These are phyloP conservation scores for Gastrophysa polygoni DNA, from an alignment of 2,888 invertebrate species.

Conservation along the genomic window DNA sequence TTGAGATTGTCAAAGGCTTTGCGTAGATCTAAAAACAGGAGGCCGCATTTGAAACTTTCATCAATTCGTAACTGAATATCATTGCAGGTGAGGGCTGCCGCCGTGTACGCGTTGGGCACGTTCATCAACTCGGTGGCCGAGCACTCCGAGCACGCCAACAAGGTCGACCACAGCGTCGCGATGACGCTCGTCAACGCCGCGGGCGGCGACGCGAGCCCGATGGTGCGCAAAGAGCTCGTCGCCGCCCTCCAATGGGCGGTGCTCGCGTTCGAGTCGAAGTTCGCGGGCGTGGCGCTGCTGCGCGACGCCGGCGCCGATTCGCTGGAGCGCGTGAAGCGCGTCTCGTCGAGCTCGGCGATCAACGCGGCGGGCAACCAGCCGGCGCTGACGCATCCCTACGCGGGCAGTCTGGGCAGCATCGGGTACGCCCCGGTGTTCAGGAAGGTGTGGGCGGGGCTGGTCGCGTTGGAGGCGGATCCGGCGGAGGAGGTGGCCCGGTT, in stretches of 20 bases:
- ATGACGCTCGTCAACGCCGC: constrained; percentile 82
- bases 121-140: constrained; percentile 85
- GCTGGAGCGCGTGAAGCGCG: constrained; percentile 64
- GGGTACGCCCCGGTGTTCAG: constrained; percentile 80
- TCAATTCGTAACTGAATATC: too few relatives aligned
- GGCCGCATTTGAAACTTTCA: too few relatives aligned
- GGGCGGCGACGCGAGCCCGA: constrained; percentile 78
- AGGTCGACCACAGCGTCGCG: constrained; percentile 91
- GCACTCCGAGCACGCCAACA: constrained; percentile 91
- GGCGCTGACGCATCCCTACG: constrained; percentile 25
- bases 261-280: constrained; percentile 85
- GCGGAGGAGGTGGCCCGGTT: constrained; percentile 81
- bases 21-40: too few relatives aligned
- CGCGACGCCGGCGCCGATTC: constrained; percentile 59
- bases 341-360: constrained; percentile 74
- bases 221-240: constrained; percentile 87
- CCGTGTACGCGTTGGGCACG: constrained; percentile 93
- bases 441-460: constrained; percentile 86
- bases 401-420: constrained; percentile 55
- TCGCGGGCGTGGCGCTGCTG: constrained; percentile 76
- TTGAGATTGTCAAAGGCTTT: too few relatives aligned
- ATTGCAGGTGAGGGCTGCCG: constrained; percentile 81
- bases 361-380: constrained; percentile 59
- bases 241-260: constrained; percentile 88
- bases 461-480: constrained; percentile 83